A percentile compares a stretch with the other conserved stretches of the same genome.
These are phyloP conservation scores for Lichenostomus cassidix DNA, from an alignment of 2,113 vertebrate genomes.

Conservation along the genomic window DNA sequence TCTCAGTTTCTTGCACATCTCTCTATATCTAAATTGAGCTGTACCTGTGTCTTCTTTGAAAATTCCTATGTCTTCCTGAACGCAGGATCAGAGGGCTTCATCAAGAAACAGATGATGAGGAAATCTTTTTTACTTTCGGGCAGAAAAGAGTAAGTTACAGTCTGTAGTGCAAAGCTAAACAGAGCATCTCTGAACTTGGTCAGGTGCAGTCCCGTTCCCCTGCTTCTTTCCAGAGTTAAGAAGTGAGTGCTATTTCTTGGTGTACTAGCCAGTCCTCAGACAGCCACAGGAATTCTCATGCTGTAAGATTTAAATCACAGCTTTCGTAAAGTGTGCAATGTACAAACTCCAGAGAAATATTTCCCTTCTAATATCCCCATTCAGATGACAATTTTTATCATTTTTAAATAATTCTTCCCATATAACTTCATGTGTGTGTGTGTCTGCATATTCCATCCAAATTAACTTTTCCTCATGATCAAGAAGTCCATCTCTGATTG, in stretches of 20 bases:
- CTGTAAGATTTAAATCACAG: neutral
- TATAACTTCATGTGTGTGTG: neutral
- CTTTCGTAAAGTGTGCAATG: neutral
- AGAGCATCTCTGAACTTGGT: neutral
- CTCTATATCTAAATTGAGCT: neutral
- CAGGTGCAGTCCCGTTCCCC: neutral
- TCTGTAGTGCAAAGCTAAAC: neutral
- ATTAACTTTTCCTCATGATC: neutral
- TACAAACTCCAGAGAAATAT: neutral
- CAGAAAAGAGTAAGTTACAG: neutral
- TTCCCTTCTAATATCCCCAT: neutral
- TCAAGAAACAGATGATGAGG: neutral
- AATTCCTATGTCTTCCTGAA: neutral
- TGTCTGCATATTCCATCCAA: neutral
- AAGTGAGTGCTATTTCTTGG: neutral
- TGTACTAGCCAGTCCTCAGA: neutral
- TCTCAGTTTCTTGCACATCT: neutral
- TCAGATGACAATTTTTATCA: neutral
- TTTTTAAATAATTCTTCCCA: no score
- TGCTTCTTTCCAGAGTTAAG: neutral
- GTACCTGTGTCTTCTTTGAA: neutral
- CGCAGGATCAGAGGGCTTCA: neutral
- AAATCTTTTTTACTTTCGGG: neutral
- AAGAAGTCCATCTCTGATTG: neutral
- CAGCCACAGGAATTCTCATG: neutral